These are phyloP conservation scores for Rotaria macrura DNA, from an alignment of 2,888 invertebrate species.

Conservation along the genomic window DNA sequence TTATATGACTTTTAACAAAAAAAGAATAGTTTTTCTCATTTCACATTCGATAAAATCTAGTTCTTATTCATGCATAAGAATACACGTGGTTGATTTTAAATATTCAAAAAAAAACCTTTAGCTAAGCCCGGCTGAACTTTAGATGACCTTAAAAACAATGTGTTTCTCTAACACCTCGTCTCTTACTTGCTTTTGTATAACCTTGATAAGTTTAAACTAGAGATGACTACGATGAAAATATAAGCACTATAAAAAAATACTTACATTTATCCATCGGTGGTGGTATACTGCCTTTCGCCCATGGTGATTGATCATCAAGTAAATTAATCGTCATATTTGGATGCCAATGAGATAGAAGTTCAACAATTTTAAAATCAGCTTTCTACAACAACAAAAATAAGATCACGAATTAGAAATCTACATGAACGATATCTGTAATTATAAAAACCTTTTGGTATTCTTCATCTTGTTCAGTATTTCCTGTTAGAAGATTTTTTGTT, in stretches of 20 bases:
- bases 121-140: background rate
- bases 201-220: background rate
- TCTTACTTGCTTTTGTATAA: too few species aligned
- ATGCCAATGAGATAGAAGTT: constrained; percentile 96
- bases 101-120: background rate
- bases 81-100: too few species aligned
- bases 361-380: constrained; percentile 62
- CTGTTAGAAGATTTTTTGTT: constrained; percentile 85
- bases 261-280: constrained; percentile 76
- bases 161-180: too few species aligned
- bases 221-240: too few species aligned
- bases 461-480: constrained; percentile 63
- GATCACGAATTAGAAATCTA: too few species aligned
- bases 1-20: too few species aligned
- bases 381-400: constrained; percentile 22
- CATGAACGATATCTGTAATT: too few species aligned
- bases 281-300: constrained; percentile 80
- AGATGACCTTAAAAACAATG: too few species aligned
- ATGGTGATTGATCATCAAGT: constrained; percentile 85
- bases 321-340: constrained; percentile 90
- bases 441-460: constrained; percentile 58
- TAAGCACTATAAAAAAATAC: too few species aligned
- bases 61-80: too few species aligned
- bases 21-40: too few species aligned
- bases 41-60: too few species aligned